Evolutionary conservation across 2,113 vertebrate genomes (phyloP).

Genomic region (Xyliphius kryptos): DNA sequence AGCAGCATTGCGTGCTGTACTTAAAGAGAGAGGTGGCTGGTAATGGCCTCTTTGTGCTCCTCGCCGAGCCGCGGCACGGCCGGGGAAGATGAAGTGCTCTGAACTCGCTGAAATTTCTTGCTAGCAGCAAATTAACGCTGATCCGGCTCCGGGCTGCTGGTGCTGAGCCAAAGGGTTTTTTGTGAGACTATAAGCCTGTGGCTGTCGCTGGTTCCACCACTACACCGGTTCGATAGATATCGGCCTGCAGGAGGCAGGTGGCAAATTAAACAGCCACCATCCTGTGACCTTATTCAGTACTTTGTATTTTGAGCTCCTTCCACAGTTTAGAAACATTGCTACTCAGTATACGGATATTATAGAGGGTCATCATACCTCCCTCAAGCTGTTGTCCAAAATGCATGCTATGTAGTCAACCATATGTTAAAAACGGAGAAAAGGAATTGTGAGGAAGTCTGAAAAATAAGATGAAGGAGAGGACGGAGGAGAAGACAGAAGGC

Average conservation of each 20-base stretch:
- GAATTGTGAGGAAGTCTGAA: conserved; percentile 7
- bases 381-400: too few species aligned
- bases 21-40: conserved; percentile 23
- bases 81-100: conserved; percentile 15
- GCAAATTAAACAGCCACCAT: too few species aligned
- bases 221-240: too few species aligned
- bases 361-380: too few species aligned
- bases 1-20: conserved; percentile 19
- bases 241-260: neutral
- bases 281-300: too few species aligned
- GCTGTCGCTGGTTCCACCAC: too few species aligned
- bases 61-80: conserved; percentile 1
- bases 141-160: neutral
- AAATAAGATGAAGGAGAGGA: conserved; percentile 22
- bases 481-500: conserved; percentile 14
- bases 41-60: conserved; percentile 25
- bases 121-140: conserved; percentile 24
- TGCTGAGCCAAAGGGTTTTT: neutral
- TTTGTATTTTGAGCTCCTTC: too few species aligned
- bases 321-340: too few species aligned
- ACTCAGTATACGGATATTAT: too few species aligned
- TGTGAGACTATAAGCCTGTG: too few species aligned
- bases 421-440: conserved; percentile 1
- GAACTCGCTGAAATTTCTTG: conserved; percentile 12
- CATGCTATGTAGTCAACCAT: neutral